These are phyloP conservation scores for Synanthedon andrenaeformis DNA, from an alignment of 2,888 invertebrate genomes.

Conservation along the genomic window DNA sequence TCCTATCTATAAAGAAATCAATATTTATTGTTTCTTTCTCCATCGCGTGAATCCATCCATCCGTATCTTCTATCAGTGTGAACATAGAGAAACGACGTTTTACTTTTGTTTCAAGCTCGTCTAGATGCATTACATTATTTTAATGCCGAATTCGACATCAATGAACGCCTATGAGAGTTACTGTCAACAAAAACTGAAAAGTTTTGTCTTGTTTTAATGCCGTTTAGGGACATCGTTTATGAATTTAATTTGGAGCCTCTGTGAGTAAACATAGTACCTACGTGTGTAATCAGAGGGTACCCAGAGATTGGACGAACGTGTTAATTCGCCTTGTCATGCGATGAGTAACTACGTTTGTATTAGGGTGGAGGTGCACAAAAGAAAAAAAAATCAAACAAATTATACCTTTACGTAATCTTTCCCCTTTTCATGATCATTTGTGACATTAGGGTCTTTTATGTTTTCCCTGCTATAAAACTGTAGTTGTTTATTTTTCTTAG, in stretches of 20 bases:
- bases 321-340: conserved; percentile 65
- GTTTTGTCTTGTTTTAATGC: too few relatives aligned
- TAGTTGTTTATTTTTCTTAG: too few relatives aligned
- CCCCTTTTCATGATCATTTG: conserved; percentile 5
- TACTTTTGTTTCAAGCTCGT: too few relatives aligned
- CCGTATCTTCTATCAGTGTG: too few relatives aligned
- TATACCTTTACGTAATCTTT: conserved; percentile 4
- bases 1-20: too few relatives aligned
- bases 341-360: conserved; percentile 30
- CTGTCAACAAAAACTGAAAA: too few relatives aligned
- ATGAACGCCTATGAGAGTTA: too few relatives aligned
- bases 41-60: too few relatives aligned
- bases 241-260: not conserved
- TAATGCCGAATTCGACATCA: too few relatives aligned
- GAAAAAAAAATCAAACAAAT: not conserved
- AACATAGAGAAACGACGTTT: too few relatives aligned
- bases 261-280: not conserved
- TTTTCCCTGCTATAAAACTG: conserved; percentile 6
- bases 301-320: conserved; percentile 38
- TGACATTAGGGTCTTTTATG: conserved; percentile 2
- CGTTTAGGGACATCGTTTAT: not conserved
- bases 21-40: too few relatives aligned
- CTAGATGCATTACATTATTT: too few relatives aligned
- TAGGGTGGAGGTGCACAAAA: conserved; percentile 3
- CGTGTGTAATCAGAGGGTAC: not conserved